Evolutionary conservation across 2,888 invertebrate species (phyloP).

Genomic region (Pemphredon lugubris): DNA sequence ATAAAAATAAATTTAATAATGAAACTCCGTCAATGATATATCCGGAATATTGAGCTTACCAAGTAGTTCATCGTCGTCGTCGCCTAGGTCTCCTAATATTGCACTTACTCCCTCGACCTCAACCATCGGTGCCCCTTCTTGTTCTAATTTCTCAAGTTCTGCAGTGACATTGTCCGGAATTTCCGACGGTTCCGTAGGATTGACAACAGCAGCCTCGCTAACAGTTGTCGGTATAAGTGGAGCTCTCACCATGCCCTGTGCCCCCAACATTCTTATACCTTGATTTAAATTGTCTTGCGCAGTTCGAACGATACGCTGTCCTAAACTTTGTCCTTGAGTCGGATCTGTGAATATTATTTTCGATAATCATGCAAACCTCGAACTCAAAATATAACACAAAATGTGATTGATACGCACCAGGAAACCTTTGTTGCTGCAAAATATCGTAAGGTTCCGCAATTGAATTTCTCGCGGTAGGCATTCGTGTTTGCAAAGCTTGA

Average conservation of each 20-base stretch:
- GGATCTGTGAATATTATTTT: constrained; percentile 63
- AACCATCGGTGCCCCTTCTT: constrained; percentile 84
- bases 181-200: constrained; percentile 82
- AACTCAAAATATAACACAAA: constrained; percentile 1
- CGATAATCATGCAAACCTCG: constrained; percentile 1
- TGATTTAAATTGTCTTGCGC: constrained; percentile 72
- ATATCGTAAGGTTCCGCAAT: constrained; percentile 77
- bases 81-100: constrained; percentile 90
- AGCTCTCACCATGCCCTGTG: constrained; percentile 72
- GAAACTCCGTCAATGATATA: no score
- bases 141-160: constrained; percentile 87
- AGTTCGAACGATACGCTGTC: constrained; percentile 75
- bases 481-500: constrained; percentile 76
- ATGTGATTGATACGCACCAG: constrained; percentile 60
- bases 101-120: constrained; percentile 88
- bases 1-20: neutral
- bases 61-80: constrained; percentile 93
- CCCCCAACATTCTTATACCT: constrained; percentile 72
- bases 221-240: constrained; percentile 73
- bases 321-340: constrained; percentile 71
- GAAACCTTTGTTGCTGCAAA: constrained; percentile 75
- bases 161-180: constrained; percentile 87
- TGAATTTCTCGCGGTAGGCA: constrained; percentile 73
- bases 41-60: no score
- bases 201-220: constrained; percentile 68